phyloP scores from a whole-genome alignment of 2,888 invertebrate genomes.

The Didymodactylos carnosus region DNA sequence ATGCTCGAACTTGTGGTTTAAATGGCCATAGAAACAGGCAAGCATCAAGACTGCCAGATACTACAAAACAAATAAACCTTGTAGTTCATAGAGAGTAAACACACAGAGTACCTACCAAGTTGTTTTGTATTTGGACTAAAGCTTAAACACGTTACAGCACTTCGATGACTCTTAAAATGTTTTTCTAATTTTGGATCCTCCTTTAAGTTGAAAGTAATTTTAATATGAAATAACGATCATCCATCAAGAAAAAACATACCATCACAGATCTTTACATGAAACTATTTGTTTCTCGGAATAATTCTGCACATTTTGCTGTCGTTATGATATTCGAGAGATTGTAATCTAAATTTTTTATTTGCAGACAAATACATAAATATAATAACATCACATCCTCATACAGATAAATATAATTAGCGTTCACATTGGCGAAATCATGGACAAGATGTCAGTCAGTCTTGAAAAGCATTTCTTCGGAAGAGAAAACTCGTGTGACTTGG shows the following conservation, averaged over 20 bases:
- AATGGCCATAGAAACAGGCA: constrained; percentile 67
- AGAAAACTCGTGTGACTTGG: no score
- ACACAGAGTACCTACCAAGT: constrained; percentile 35
- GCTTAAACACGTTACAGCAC: constrained; percentile 50
- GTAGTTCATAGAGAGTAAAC: not conserved
- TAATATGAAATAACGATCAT: not conserved
- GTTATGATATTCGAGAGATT: no score
- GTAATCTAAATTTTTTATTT: no score
- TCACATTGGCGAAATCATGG: no score
- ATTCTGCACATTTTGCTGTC: no score
- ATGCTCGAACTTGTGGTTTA: constrained; percentile 51
- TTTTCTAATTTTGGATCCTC: constrained; percentile 43
- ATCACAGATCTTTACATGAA: no score
- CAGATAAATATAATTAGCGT: no score
- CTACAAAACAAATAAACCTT: constrained; percentile 26
- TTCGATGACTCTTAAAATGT: constrained; percentile 61
- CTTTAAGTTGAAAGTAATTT: constrained; percentile 18
- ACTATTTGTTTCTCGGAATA: no score
- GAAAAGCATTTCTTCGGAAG: no score
- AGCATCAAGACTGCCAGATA: constrained; percentile 58
- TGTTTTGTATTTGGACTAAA: constrained; percentile 55
- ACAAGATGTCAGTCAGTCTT: no score
- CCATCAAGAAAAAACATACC: not conserved
- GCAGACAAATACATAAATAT: no score
- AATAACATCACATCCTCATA: no score